phyloP scores from a whole-genome alignment of 2,797 vertebrate species.

The Anguilla anguilla region DNA sequence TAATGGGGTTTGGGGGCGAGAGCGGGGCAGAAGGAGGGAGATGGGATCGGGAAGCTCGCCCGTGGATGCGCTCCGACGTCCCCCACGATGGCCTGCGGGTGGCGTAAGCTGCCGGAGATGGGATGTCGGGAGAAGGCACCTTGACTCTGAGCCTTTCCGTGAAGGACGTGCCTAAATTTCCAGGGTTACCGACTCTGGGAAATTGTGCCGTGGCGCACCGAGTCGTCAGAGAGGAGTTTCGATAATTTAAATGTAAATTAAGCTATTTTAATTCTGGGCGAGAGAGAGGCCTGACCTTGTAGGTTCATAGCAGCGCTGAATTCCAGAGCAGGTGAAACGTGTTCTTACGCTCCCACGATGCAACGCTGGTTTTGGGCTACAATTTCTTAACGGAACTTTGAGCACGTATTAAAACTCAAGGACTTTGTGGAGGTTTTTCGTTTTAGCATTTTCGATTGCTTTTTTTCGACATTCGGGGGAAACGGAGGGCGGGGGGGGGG shows the following conservation, averaged over 20 bases:
- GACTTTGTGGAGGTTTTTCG: not conserved
- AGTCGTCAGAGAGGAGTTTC: not conserved
- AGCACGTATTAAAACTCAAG: not conserved
- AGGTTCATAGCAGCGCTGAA: not conserved
- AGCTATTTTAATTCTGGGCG: not conserved
- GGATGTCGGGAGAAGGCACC: not conserved
- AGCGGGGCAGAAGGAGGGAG: not conserved
- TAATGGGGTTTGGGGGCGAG: not conserved
- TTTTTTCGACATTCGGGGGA: not conserved
- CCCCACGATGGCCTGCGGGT: not conserved
- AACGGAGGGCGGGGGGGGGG: too few relatives aligned
- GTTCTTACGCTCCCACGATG: not conserved
- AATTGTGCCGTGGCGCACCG: not conserved
- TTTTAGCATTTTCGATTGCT: not conserved
- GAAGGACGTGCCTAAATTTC: not conserved
- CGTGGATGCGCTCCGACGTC: not conserved
- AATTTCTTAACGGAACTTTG: not conserved
- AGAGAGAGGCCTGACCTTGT: not conserved
- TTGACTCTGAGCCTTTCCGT: not conserved
- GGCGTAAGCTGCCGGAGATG: not conserved
- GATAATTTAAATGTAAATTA: not conserved
- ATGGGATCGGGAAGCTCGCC: not conserved
- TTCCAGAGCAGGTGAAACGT: not conserved
- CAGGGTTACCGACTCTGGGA: not conserved
- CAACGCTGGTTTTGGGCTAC: not conserved